Conservation (phyloP, 2,113 vertebrate genomes). For the Zootoca vivipara region DNA sequence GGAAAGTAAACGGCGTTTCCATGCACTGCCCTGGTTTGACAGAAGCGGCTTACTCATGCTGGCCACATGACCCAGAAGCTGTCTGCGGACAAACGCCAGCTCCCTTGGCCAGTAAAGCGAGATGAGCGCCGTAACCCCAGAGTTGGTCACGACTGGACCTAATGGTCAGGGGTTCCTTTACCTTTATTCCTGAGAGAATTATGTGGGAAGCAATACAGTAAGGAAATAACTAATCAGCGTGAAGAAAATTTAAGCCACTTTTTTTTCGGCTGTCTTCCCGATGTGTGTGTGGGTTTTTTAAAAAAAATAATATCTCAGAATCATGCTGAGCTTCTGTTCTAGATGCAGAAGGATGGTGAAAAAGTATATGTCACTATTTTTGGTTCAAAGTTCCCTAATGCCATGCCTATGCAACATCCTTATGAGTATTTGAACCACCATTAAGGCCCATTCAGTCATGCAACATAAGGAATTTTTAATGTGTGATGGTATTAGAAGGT, state of each 20-base stretch:
- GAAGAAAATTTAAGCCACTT: neutral
- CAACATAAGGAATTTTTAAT: neutral
- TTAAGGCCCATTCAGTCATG: neutral
- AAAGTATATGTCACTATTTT: neutral
- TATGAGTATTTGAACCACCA: neutral
- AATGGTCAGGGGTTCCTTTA: no score
- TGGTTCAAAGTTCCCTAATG: neutral
- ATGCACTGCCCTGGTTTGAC: no score
- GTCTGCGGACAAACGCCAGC: no score
- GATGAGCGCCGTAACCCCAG: no score
- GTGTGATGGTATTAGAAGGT: neutral
- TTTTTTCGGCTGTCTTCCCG: neutral
- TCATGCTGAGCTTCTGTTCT: neutral
- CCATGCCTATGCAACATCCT: neutral
- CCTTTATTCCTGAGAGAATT: no score
- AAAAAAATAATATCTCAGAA: neutral
- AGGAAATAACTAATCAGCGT: neutral
- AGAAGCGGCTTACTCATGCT: no score
- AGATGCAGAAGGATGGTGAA: neutral
- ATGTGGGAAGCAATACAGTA: no score
- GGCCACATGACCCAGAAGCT: no score
- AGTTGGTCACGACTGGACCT: no score
- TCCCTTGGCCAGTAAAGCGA: no score
- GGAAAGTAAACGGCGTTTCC: no score
- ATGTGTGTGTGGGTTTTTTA: neutral